Base-by-base conservation (phyloP, 2,888 invertebrate species). In the Erannis defoliaria region DNA sequence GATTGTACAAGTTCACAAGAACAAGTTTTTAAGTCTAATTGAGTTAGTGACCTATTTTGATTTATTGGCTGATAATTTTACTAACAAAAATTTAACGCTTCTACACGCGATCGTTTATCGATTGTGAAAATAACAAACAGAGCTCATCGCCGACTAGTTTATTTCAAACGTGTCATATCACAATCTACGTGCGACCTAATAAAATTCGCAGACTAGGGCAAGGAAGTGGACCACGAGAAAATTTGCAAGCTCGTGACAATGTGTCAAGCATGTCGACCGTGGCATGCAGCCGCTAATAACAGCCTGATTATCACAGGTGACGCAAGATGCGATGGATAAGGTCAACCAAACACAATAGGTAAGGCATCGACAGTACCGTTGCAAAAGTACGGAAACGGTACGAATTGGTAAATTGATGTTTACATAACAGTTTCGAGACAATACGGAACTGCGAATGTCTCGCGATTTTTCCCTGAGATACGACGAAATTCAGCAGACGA, bases 181-280 rank as follows among this genome's bases (percentile, higher is more conserved):
- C 49, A 66, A 57, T 60, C 46, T 33, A 64, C 60, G 65, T 62
- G 51, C 66, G 56, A 67, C 71, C 62, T 66, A 66, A 64, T 67
- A 68, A 66, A 65, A 64, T 49, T 61, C 38, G 55, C 55, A 63
- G 69, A 75, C 72, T 74, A 70, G 71, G 68, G 59, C 73, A 73
- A 70, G 74, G 71, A 84, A 78, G 76, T 82, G 67, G 82, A 77
- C 76, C 82, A 81, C 77, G 75, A 77, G 76, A 78, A 82, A 79
- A 77, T 80, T 85, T 70, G 80, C 85, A 78, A 76, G 72, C 68
- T 73, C 69, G 73, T 84, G 84, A 78, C 78, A 85, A 86, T 76
- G 74, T 76, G 82, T 75, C 67, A 78, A 73, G 68, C 81, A 76
- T 75, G 78, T 66, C 73, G 71, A 69, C 77, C 68, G 65, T 75